Evolutionary conservation across 2,797 vertebrate genomes (phyloP).

Genomic region (Danio jaintianensis): DNA sequence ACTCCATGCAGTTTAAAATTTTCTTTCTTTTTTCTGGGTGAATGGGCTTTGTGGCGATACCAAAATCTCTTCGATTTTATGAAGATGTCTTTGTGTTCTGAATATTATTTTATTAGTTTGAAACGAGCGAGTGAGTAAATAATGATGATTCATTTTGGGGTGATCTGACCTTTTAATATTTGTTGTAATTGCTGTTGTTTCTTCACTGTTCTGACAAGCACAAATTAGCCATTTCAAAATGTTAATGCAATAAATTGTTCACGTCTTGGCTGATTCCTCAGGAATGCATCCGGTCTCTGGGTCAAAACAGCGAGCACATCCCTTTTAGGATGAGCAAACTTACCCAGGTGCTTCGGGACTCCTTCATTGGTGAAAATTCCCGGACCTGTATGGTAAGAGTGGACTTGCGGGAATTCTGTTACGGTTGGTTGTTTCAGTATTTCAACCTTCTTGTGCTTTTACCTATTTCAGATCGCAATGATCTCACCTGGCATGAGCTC

Average conservation of each 20-base stretch:
- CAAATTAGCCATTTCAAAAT: background rate
- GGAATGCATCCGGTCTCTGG: constrained; percentile 97
- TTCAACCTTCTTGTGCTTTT: background rate
- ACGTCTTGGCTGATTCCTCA: constrained; percentile 61
- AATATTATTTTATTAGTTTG: too few relatives aligned
- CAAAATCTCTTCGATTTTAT: too few relatives aligned
- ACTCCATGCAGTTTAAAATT: too few relatives aligned
- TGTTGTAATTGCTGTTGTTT: background rate
- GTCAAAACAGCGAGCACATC: constrained; percentile 94
- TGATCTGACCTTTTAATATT: too few relatives aligned
- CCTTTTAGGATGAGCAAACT: constrained; percentile 97
- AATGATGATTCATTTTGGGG: too few relatives aligned
- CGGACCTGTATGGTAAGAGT: constrained; percentile 93
- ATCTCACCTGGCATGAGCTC: constrained; percentile 94
- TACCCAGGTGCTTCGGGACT: constrained; percentile 95
- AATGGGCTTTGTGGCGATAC: too few relatives aligned
- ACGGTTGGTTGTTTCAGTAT: background rate
- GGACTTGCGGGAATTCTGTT: background rate
- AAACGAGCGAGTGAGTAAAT: too few relatives aligned
- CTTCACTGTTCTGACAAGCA: background rate
- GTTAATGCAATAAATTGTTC: background rate
- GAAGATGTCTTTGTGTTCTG: too few relatives aligned
- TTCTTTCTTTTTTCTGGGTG: too few relatives aligned
- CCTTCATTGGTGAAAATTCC: constrained; percentile 95
- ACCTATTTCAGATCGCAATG: constrained; percentile 89